Evolutionary conservation across 2,113 vertebrate genomes (phyloP).

Genomic region (Ellobius talpinus): DNA sequence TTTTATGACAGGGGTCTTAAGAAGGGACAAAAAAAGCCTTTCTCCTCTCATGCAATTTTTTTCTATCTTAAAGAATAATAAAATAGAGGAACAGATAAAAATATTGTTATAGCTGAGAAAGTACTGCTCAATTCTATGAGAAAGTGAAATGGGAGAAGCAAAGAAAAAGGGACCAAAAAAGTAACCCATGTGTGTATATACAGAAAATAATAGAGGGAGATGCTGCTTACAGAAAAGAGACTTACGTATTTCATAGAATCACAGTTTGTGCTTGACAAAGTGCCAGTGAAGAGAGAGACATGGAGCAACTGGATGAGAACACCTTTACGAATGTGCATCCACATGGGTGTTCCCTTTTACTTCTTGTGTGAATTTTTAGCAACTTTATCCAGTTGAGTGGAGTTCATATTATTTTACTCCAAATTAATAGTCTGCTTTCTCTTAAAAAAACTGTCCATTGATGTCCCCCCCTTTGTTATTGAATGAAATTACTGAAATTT

Average conservation of each 20-base stretch:
- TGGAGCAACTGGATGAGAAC: neutral
- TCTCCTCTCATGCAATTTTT: neutral
- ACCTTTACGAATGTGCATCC: neutral
- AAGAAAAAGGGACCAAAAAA: neutral
- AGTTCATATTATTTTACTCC: neutral
- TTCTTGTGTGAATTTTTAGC: neutral
- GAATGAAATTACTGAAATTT: neutral
- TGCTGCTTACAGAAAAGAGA: accelerated
- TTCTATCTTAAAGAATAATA: neutral
- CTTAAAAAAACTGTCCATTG: neutral
- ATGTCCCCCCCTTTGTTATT: neutral
- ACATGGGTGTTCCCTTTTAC: neutral
- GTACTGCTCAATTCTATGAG: neutral
- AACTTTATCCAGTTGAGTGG: neutral
- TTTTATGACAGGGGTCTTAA: neutral
- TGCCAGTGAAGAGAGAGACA: neutral
- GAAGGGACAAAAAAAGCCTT: neutral
- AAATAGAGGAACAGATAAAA: neutral
- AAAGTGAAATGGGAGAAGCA: neutral
- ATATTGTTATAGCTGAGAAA: neutral
- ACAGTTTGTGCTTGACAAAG: neutral
- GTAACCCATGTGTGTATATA: neutral
- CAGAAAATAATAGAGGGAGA: neutral
- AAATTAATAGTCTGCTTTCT: neutral
- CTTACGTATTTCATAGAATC: neutral